Evolutionary conservation across 2,888 invertebrate species (phyloP), one percentile per base, ranked within the genome.

Genomic region (Andrena hattorfiana): DNA sequence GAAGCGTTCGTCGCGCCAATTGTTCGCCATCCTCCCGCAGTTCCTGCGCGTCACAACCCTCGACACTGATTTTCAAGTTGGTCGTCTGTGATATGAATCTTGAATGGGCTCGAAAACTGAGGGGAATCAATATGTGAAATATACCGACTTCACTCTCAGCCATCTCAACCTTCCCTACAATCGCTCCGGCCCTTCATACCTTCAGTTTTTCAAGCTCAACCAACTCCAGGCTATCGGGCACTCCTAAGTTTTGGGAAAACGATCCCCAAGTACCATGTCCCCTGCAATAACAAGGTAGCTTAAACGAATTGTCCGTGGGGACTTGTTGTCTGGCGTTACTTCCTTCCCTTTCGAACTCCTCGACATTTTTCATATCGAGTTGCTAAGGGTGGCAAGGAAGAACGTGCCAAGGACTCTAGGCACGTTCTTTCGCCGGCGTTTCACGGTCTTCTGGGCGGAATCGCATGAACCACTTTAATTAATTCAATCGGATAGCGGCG

Each of bases 281-380:
- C 23, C 13, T 35, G 64, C 59, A 23, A 42, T 66, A 59, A 77
- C 60, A 71, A 71, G 23, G 6, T 26, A 16, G 30, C 49, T 66
- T 51, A 77, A 71, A 77, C n/a, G 71, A 77, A 80, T 77, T 30
- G 54, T 42, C 60, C 54, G 23, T 1, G 30, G 51, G 42, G 51
- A 76, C 42, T 23, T n/a, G 56, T 26, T 10, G 30, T 23, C 30
- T 64, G 51, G 42, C 32, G 63, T 60, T 48, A 64, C 62, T 78
- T 48, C 79, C 10, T 54, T 66, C 23, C 54, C 16, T 10, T 4
- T 10, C 2, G 20, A 77, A 60, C 20, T 66, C 8, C 13, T 2
- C n/a, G 42, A 66, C 54, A 67, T 78, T 80, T 66, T 71, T 78
- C 59, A 32, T 26, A n/a, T 26, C 54, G 20, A 10, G 54, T 79